These are phyloP conservation scores for Rhadina sibilatrix DNA, from an alignment of 2,113 vertebrate genomes.

Conservation along the genomic window DNA sequence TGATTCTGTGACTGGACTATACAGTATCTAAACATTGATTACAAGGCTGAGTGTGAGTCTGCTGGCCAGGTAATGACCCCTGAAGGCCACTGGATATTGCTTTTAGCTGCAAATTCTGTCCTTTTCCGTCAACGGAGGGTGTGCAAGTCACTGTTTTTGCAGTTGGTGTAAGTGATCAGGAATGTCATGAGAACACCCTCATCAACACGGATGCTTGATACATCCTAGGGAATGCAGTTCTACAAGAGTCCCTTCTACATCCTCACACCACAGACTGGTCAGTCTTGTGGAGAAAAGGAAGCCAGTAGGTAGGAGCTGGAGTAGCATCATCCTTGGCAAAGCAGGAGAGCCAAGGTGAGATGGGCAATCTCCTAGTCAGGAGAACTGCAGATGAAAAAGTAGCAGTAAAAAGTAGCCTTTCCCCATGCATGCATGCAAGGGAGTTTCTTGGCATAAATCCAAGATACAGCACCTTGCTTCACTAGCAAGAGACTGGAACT, in stretches of 20 bases:
- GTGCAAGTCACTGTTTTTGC: not conserved
- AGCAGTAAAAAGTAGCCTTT: not conserved
- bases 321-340: not conserved
- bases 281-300: not conserved
- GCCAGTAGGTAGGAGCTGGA: not conserved
- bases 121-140: not conserved
- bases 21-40: not conserved
- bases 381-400: not conserved
- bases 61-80: not conserved
- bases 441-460: not conserved
- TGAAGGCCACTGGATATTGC: not conserved
- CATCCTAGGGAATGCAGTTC: not conserved
- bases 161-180: not conserved
- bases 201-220: not conserved
- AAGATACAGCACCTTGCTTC: not conserved
- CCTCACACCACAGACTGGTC: not conserved
- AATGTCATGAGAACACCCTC: not conserved
- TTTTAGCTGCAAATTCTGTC: not conserved
- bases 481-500: not conserved
- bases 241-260: not conserved
- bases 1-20: not conserved
- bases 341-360: not conserved
- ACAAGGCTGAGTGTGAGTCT: not conserved
- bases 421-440: too few relatives aligned
- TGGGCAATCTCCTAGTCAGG: fast-evolving